These are phyloP conservation scores for Ditula angustiorana DNA, from an alignment of 2,888 invertebrate genomes.

Conservation along the genomic window DNA sequence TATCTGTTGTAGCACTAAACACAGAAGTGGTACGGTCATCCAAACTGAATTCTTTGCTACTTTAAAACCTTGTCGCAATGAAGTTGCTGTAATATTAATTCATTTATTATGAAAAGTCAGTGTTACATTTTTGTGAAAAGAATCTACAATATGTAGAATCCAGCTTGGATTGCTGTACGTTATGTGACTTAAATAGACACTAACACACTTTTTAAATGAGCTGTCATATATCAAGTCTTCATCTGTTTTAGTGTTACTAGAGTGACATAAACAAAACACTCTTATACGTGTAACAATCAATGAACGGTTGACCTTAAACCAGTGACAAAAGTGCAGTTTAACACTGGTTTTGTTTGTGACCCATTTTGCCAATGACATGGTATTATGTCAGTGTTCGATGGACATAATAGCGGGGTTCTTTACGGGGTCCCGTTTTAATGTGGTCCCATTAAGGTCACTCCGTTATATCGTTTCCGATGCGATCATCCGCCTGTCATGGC, in stretches of 20 bases:
- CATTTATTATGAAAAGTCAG: no score
- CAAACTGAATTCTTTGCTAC: no score
- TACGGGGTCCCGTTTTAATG: slow-evolving; percentile 25
- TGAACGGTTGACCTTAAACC: neutral
- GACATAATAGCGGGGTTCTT: slow-evolving; percentile 5
- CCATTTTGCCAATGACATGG: slow-evolving; percentile 1
- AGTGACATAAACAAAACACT: neutral
- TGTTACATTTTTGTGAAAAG: no score
- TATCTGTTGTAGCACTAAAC: no score
- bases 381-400: neutral
- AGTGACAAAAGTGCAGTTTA: neutral
- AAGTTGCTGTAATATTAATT: no score
- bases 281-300: neutral
- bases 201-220: neutral
- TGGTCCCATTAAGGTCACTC: slow-evolving; percentile 24
- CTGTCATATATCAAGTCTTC: neutral
- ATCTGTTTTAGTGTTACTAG: neutral
- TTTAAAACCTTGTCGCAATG: no score
- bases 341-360: neutral
- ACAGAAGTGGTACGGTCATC: no score
- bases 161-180: no score
- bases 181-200: no score
- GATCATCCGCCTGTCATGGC: neutral
- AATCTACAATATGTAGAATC: no score
- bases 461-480: slow-evolving; percentile 23